Conservation (phyloP, 2,797 vertebrate genomes). For the Propithecus deckenii region DNA sequence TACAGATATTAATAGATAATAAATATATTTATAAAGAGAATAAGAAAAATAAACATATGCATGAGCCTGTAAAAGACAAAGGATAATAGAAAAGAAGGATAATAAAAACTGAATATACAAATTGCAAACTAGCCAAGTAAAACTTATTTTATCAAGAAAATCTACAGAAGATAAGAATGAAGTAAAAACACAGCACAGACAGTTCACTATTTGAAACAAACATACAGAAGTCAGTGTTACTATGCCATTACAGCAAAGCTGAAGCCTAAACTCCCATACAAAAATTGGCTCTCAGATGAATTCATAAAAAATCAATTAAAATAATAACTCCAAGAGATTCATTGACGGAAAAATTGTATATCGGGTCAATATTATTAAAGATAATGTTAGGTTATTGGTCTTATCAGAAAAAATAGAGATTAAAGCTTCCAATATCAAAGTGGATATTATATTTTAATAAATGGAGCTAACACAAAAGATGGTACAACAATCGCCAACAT, state of each 20-base stretch:
- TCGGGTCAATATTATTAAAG: background rate
- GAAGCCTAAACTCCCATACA: background rate
- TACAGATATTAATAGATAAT: background rate
- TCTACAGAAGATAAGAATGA: background rate
- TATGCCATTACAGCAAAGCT: background rate
- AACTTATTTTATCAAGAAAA: background rate
- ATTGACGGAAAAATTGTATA: background rate
- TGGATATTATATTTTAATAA: background rate
- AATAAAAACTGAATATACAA: background rate
- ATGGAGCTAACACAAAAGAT: background rate
- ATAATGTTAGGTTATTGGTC: background rate
- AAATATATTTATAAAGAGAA: background rate
- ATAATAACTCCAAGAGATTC: background rate
- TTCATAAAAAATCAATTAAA: background rate
- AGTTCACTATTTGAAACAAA: background rate
- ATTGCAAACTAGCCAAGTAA: background rate
- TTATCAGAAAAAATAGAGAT: background rate
- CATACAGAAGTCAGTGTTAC: background rate
- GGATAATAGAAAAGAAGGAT: background rate
- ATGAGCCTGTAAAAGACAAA: background rate
- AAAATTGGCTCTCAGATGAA: background rate
- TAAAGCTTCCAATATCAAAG: background rate
- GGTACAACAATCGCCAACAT: background rate
- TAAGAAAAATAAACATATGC: background rate
- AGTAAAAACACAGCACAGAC: background rate